phyloP scores from a whole-genome alignment of 2,888 invertebrate species.

The Pandemis corylana region DNA sequence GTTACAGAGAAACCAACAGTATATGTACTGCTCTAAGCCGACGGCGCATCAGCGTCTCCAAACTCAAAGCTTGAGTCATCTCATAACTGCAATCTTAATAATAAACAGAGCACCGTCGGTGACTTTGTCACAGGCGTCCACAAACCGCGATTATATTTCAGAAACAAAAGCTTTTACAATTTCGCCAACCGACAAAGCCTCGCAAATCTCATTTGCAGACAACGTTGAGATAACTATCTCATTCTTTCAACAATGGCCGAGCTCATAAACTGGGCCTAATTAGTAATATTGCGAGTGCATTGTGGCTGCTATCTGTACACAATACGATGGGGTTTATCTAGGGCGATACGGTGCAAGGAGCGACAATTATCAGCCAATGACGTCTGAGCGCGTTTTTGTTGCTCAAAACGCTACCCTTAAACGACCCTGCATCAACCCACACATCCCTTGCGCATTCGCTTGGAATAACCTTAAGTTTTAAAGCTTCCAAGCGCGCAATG shows the following conservation, averaged over 20 bases:
- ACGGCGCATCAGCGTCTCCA: neutral
- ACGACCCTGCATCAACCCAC: neutral
- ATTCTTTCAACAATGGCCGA: slow-evolving; percentile 83
- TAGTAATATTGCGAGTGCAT: slow-evolving; percentile 84
- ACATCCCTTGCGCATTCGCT: slow-evolving; percentile 54
- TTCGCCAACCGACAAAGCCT: slow-evolving; percentile 80
- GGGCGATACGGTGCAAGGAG: slow-evolving; percentile 77
- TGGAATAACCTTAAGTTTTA: slow-evolving; percentile 23
- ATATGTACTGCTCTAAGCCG: no score
- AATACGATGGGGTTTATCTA: slow-evolving; percentile 82
- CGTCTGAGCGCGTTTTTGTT: slow-evolving; percentile 60
- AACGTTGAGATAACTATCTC: slow-evolving; percentile 82
- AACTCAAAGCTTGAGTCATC: neutral
- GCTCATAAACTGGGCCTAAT: slow-evolving; percentile 83
- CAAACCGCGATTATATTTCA: slow-evolving; percentile 67
- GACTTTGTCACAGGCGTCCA: slow-evolving; percentile 45
- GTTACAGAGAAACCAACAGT: no score
- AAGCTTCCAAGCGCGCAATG: slow-evolving; percentile 37
- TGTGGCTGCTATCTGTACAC: slow-evolving; percentile 78
- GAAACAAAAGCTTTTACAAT: slow-evolving; percentile 78
- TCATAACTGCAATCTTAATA: slow-evolving; percentile 25
- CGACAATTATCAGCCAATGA: slow-evolving; percentile 82
- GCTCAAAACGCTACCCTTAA: slow-evolving; percentile 41
- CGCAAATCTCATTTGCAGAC: slow-evolving; percentile 83
- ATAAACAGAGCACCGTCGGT: slow-evolving; percentile 35